Evolutionary conservation across 1,140 invertebrate genomes (phyloP), one percentile per base, ranked within the genome.

Genomic region (Metaphire vulgaris): DNA sequence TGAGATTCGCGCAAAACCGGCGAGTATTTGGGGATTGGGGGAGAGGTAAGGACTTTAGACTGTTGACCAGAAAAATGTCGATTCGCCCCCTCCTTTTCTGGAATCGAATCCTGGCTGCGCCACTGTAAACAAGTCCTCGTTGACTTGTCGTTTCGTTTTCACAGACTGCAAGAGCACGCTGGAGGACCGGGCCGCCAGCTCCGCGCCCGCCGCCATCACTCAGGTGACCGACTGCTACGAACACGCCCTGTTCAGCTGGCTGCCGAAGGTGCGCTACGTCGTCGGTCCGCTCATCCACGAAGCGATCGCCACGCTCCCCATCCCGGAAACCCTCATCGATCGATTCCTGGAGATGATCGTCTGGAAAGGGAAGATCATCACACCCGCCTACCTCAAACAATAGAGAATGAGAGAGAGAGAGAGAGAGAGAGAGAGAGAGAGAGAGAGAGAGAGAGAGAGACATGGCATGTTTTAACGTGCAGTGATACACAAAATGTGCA

Each of bases 191-290:
- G 41, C 41, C 21, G 41, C 41, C 41, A 56, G 41, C 21, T 6
- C 70, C 21, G 70, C 32, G 28, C 41, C 70, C 0, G 33, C 41
- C 29, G 33, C 21, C 28, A n/a, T n/a, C 1, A 34, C 28, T 33
- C 29, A 72, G 2, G 70, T 72, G 2, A 34, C 70, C 0, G 70
- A 72, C 15, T 72, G 70, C 32, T 72, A 72, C 30, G 70, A 72
- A 34, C 70, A 72, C 32, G 70, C 70, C 0, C 70, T 72, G 6
- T 72, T 72, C 70, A 33, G 32, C 32, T 33, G 32, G 32, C 41
- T 32, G 70, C 70, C 70, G 32, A 72, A 72, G 70, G 32, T 34
- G 0, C 70, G 70, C 15, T 72, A 72, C 70, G 41, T 34, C 32
- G 70, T 72, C 32, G 70, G 70, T 56, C 41, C 41, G 21, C 21